Evolutionary conservation across 1,140 invertebrate species (phyloP), one percentile per base, ranked within the genome.

Genomic region (Stegodyphus dumicola): DNA sequence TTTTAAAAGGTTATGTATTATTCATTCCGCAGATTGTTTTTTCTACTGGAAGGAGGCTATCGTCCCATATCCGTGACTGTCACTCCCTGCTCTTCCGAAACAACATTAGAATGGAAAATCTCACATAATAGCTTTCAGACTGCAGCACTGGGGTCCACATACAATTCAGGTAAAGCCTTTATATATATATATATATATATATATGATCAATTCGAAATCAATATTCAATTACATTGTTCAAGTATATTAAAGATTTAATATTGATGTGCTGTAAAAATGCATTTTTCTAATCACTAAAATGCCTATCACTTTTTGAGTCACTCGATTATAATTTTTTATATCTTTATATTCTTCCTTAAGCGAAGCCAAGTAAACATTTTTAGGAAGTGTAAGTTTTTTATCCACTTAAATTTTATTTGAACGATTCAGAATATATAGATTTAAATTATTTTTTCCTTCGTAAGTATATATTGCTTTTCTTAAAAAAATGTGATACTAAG

Each of bases 11-110:
- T 33, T 33, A 33, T 33, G 33, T 33, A 33, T 33, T 33, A 33
- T 33, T 33, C 33, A 33, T 33, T 33, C 33, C 33, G 33, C 70
- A 87, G 88, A 33, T 79, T 83, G 1, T 88, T 87, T 65, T 88
- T 87, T 54, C 6, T 86, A 10, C 53, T 88, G 49, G 88, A 88
- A 65, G 49, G 81, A 11, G 67, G 73, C 4, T 70, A 83, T 33
- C 60, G 69, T 17, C 88, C 88, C 6, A 56, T 89, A n/a, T 86
- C 86, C n/a, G 18, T 89, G 9, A 87, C 86, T 10, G 77, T 89
- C 6, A 88, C 86, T 6, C 88, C 88, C 11, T 89, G 88, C 71
- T 86, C 87, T 15, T 49, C 51, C 6, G 66, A 71, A 9, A 78
- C 87, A 0, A 5, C 79, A 7, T 65, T 88, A 7, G 79, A 88